These are phyloP conservation scores for Nomada ferruginata DNA, from an alignment of 2,888 invertebrate genomes.

Conservation along the genomic window DNA sequence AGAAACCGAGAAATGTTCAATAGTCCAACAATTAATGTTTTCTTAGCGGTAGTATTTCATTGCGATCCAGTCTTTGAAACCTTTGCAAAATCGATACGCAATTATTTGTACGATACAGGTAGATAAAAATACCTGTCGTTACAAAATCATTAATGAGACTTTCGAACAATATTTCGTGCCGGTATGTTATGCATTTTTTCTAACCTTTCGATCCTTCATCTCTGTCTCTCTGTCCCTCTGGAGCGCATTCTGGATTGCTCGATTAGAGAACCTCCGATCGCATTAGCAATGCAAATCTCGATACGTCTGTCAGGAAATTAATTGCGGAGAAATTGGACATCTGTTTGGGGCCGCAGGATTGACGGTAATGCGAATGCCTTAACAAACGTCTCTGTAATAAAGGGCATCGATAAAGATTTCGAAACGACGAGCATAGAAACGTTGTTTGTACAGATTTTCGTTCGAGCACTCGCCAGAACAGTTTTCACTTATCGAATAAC, in stretches of 20 bases:
- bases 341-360: constrained; percentile 3
- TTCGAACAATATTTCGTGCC: neutral
- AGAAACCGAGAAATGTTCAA: no score
- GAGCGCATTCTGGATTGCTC: constrained; percentile 4
- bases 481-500: constrained; percentile 23
- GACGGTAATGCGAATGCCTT: constrained; percentile 17
- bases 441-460: constrained; percentile 15
- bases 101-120: neutral
- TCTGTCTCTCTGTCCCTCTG: neutral
- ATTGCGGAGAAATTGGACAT: constrained; percentile 50
- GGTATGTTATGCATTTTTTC: constrained; percentile 10
- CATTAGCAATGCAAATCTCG: constrained; percentile 59
- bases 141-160: neutral
- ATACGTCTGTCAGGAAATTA: constrained; percentile 43
- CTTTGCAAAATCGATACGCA: neutral
- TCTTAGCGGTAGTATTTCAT: neutral
- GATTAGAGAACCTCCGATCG: constrained; percentile 9
- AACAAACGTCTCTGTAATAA: constrained; percentile 25
- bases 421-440: constrained; percentile 25
- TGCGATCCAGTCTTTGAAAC: neutral
- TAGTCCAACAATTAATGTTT: neutral
- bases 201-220: neutral
- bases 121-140: neutral
- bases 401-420: constrained; percentile 15
- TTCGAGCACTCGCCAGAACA: neutral